A percentile compares a stretch with the other conserved stretches of the same genome.
Evolutionary conservation across 2,113 vertebrate genomes (phyloP).

Genomic region (Uria lomvia): DNA sequence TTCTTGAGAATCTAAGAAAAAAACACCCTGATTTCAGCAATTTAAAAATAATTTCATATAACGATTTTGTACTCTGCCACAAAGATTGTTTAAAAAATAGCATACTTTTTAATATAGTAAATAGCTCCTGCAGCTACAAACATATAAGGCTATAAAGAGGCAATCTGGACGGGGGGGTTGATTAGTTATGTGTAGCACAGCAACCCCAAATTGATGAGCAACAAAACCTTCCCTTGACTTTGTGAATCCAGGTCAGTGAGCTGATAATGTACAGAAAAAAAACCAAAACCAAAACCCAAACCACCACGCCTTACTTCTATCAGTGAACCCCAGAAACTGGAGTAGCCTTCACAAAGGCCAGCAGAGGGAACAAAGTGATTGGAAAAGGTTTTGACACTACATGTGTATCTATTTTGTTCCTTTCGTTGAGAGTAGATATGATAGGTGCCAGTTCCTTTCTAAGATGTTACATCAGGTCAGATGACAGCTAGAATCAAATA

Average conservation of each 20-base stretch:
- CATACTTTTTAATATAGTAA: not conserved
- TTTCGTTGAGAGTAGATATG: not conserved
- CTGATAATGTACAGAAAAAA: not conserved
- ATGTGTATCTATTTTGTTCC: not conserved
- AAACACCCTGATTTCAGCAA: accelerated
- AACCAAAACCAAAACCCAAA: too few relatives aligned
- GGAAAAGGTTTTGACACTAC: not conserved
- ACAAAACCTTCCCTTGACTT: not conserved
- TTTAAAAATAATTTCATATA: not conserved
- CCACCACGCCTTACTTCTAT: not conserved
- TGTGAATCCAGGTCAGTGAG: not conserved
- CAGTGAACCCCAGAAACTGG: not conserved
- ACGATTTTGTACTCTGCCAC: not conserved
- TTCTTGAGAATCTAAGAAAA: not conserved
- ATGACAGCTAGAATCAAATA: not conserved
- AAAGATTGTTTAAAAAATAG: not conserved
- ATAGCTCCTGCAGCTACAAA: not conserved
- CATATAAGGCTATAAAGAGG: not conserved
- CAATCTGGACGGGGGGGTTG: not conserved
- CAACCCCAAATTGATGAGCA: not conserved
- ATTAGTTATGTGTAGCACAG: not conserved
- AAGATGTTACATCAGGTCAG: not conserved
- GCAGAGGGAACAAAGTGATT: not conserved
- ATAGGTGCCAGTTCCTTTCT: not conserved
- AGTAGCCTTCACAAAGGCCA: not conserved